Conservation (phyloP, 1,140 invertebrate genomes). For the Cecropterus lyciades region DNA sequence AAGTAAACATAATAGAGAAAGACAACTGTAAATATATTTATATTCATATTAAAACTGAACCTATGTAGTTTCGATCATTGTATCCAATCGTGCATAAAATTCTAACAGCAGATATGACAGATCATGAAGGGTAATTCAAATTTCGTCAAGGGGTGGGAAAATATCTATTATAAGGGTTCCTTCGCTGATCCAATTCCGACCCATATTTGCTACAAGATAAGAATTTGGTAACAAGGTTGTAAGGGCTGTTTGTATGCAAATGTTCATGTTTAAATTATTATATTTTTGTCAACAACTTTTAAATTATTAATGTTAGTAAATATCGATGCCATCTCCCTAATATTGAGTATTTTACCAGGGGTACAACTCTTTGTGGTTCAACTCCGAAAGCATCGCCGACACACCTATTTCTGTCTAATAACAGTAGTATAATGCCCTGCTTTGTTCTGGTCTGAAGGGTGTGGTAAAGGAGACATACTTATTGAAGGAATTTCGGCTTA, state of each 20-base stretch:
- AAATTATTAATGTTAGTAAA: too few relatives aligned
- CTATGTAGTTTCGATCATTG: not conserved
- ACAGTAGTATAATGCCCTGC: too few relatives aligned
- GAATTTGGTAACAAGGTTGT: conserved; percentile 12
- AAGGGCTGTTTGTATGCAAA: conserved; percentile 18
- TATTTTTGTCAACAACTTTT: not conserved
- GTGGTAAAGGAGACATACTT: too few relatives aligned
- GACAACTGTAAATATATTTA: too few relatives aligned
- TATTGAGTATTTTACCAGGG: too few relatives aligned
- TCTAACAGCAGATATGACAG: conserved; percentile 9
- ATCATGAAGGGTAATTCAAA: conserved; percentile 34
- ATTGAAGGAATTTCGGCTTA: too few relatives aligned
- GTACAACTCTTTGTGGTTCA: too few relatives aligned
- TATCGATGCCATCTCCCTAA: too few relatives aligned
- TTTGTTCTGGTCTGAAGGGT: too few relatives aligned
- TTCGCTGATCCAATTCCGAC: conserved; percentile 11
- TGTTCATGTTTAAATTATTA: not conserved
- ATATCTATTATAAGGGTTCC: conserved; percentile 31
- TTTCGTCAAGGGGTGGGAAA: conserved; percentile 26
- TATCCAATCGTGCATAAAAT: not conserved
- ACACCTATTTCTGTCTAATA: too few relatives aligned
- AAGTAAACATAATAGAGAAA: too few relatives aligned
- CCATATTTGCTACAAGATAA: conserved; percentile 22
- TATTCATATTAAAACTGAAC: not conserved
- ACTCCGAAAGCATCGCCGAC: too few relatives aligned